Evolutionary conservation across 2,888 invertebrate species (phyloP).

Genomic region (Dolichopus griseipennis): DNA sequence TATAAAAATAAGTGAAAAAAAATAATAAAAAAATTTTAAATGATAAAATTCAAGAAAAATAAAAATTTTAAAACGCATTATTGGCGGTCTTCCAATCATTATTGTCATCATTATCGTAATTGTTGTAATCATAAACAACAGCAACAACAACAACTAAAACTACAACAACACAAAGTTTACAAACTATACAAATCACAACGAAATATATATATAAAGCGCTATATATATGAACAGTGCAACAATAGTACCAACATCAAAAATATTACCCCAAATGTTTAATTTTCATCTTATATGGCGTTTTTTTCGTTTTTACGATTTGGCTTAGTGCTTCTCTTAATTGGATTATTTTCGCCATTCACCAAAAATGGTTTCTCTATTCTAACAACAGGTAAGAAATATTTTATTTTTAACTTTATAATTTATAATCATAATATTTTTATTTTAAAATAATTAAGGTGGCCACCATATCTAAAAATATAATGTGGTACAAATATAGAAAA

Average conservation of each 20-base stretch:
- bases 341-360: conserved; percentile 33
- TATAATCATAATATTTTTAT: too few species aligned
- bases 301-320: conserved; percentile 60
- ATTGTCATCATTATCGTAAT: neutral
- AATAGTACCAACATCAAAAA: conserved; percentile 11
- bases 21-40: neutral
- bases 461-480: too few species aligned
- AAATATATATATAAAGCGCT: neutral
- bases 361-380: conserved; percentile 29
- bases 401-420: too few species aligned
- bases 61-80: neutral
- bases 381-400: conserved; percentile 6
- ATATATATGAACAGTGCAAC: neutral
- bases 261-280: conserved; percentile 55
- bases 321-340: conserved; percentile 51
- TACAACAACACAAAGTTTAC: too few species aligned
- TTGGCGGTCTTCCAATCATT: neutral
- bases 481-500: too few species aligned
- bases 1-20: too few species aligned
- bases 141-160: neutral
- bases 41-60: neutral
- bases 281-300: conserved; percentile 66
- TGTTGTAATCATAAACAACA: neutral
- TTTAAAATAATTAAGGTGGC: too few species aligned
- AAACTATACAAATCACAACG: too few species aligned